Conservation (phyloP, 2,113 vertebrate species). For the Loxodonta africana region DNA sequence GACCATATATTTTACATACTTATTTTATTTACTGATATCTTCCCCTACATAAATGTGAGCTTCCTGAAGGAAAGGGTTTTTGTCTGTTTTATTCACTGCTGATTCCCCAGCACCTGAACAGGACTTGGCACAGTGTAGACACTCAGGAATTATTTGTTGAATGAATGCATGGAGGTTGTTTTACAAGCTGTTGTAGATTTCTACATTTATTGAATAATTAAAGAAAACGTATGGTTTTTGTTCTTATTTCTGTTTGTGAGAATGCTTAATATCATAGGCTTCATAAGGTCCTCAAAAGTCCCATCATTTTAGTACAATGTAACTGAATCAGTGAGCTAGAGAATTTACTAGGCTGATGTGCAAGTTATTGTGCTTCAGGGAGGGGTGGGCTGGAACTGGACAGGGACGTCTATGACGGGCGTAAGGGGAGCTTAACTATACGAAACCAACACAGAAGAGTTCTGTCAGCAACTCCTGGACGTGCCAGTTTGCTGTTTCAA, state of each 20-base stretch:
- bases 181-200: constrained; percentile 1
- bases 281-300: background rate
- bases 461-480: background rate
- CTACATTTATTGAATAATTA: constrained; percentile 7
- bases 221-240: background rate
- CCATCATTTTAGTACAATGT: background rate
- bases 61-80: background rate
- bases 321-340: background rate
- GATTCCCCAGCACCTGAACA: background rate
- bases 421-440: background rate
- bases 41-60: background rate
- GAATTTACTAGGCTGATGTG: background rate
- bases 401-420: background rate
- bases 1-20: background rate
- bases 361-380: background rate
- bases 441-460: background rate
- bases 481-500: background rate
- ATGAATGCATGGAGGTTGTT: background rate
- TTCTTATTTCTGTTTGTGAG: constrained; percentile 55
- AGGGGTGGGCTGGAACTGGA: background rate
- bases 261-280: background rate
- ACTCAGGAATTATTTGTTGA: constrained; percentile 15
- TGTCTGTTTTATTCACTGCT: background rate
- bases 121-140: background rate
- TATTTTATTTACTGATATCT: background rate